phyloP scores from a whole-genome alignment of 2,888 invertebrate species.

The Lasioglossum figueresi region DNA sequence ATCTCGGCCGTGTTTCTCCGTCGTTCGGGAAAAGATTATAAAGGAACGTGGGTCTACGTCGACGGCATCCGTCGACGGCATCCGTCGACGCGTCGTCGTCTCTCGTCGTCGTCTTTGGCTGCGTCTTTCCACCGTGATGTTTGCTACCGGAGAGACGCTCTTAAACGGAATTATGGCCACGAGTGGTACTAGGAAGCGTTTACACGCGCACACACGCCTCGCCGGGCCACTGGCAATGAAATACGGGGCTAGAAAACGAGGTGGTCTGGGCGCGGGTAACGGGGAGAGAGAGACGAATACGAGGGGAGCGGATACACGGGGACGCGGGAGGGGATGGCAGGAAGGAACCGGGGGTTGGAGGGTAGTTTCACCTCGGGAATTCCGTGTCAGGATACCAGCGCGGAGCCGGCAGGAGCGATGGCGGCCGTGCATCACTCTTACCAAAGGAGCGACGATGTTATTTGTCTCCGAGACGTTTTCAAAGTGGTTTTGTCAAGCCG shows the following conservation, averaged over 20 bases:
- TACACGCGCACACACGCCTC: slow-evolving; percentile 27
- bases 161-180: slow-evolving; percentile 67
- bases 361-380: slow-evolving; percentile 67
- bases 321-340: slow-evolving; percentile 3
- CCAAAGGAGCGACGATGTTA: slow-evolving; percentile 63
- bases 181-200: slow-evolving; percentile 48
- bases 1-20: neutral
- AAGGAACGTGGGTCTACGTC: neutral
- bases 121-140: slow-evolving; percentile 44
- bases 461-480: slow-evolving; percentile 66
- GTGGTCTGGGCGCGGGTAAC: slow-evolving; percentile 1
- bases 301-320: neutral
- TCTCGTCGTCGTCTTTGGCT: slow-evolving; percentile 6
- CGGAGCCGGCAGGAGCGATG: slow-evolving; percentile 63
- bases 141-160: slow-evolving; percentile 48
- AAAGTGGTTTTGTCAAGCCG: slow-evolving; percentile 66
- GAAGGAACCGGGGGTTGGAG: slow-evolving; percentile 43
- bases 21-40: neutral
- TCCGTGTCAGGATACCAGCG: slow-evolving; percentile 57
- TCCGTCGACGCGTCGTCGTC: slow-evolving; percentile 1
- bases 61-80: too few relatives aligned
- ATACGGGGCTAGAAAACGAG: slow-evolving; percentile 59
- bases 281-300: slow-evolving; percentile 15
- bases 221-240: slow-evolving; percentile 56
- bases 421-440: slow-evolving; percentile 65